Conservation (phyloP, 1,140 invertebrate species). For the Dinothrombium tinctorium region DNA sequence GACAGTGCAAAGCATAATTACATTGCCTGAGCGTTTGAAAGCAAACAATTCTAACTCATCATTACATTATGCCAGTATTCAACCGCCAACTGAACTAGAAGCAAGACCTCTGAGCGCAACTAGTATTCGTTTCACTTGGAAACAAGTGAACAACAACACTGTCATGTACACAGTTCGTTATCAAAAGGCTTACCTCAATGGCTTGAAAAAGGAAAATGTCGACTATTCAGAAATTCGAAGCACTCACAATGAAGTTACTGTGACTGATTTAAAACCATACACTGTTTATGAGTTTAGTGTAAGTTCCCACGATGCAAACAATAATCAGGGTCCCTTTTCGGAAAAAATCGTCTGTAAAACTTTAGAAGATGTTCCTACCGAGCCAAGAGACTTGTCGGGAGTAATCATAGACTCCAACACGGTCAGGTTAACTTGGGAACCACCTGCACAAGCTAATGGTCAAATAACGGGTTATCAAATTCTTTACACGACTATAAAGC, state of each 20-base stretch:
- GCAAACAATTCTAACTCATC: slow-evolving; percentile 18
- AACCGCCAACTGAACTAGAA: slow-evolving; percentile 76
- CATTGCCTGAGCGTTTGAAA: too few relatives aligned
- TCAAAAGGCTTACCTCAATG: slow-evolving; percentile 31
- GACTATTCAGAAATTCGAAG: slow-evolving; percentile 83
- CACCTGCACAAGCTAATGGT: slow-evolving; percentile 68
- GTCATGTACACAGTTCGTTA: slow-evolving; percentile 57
- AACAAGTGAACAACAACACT: slow-evolving; percentile 68
- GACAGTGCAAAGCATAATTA: slow-evolving; percentile 72
- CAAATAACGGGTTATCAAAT: slow-evolving; percentile 71
- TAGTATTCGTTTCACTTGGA: slow-evolving; percentile 83
- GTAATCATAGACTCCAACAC: slow-evolving; percentile 35
- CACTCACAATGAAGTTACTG: slow-evolving; percentile 68
- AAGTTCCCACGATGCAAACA: slow-evolving; percentile 62
- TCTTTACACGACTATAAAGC: slow-evolving; percentile 63
- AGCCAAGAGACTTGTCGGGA: too few relatives aligned
- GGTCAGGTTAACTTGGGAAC: slow-evolving; percentile 59
- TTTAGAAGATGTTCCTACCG: too few relatives aligned
- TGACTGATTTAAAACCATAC: slow-evolving; percentile 70
- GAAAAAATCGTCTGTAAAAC: too few relatives aligned
- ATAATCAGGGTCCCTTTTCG: slow-evolving; percentile 38
- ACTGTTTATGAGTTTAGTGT: slow-evolving; percentile 92
- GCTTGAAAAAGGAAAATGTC: slow-evolving; percentile 38
- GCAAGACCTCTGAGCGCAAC: slow-evolving; percentile 57
- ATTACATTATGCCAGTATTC: slow-evolving; percentile 34